These are phyloP conservation scores for Caenorhabditis remanei DNA, from an alignment of 1,140 invertebrate species.

Conservation along the genomic window DNA sequence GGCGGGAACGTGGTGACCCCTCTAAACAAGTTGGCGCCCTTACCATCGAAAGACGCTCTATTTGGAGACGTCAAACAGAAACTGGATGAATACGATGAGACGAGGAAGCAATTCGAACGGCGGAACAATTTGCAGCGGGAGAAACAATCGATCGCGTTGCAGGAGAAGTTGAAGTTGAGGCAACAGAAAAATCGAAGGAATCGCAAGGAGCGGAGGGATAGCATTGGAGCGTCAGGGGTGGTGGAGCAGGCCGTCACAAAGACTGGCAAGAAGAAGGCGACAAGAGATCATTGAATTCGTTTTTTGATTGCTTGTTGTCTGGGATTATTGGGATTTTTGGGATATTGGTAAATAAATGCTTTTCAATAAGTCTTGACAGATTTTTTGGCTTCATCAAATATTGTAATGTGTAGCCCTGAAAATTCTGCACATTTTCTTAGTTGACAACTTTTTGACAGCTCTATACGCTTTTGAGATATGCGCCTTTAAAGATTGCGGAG, in stretches of 20 bases:
- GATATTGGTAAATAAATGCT: no score
- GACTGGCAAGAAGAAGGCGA: conserved; percentile 18
- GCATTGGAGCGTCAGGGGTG: conserved; percentile 3
- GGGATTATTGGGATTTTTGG: no score
- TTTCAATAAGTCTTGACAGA: no score
- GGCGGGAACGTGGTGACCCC: conserved; percentile 69
- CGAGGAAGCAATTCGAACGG: conserved; percentile 69
- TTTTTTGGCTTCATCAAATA: no score
- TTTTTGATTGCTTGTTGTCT: background rate
- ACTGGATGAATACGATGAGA: conserved; percentile 70
- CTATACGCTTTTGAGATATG: no score
- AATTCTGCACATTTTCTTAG: no score
- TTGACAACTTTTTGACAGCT: no score
- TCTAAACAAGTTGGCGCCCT: conserved; percentile 69
- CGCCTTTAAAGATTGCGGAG: no score
- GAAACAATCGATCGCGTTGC: conserved; percentile 71
- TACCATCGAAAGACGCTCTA: conserved; percentile 71
- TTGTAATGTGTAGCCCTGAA: no score
- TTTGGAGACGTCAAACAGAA: conserved; percentile 74
- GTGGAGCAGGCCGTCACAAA: background rate
- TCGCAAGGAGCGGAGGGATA: conserved; percentile 65
- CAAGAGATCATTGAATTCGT: background rate
- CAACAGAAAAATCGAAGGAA: conserved; percentile 69
- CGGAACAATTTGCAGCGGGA: conserved; percentile 69
- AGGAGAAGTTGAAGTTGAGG: conserved; percentile 70